These are phyloP conservation scores for Brachionus manjavacas DNA, from an alignment of 1,140 invertebrate species.

Conservation along the genomic window DNA sequence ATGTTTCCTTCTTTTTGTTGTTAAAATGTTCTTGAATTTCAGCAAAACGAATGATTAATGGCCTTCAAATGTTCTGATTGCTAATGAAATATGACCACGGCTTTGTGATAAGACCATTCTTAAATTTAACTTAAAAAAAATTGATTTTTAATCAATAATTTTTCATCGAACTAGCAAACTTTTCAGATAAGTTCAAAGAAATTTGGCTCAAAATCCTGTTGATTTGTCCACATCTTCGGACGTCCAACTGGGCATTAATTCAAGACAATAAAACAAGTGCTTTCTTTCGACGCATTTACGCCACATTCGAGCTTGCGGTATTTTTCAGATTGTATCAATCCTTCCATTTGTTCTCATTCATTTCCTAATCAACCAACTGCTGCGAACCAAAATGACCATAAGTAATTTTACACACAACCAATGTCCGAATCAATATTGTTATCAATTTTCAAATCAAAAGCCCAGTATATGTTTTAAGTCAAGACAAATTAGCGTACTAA, in stretches of 20 bases:
- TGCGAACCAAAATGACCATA: background rate
- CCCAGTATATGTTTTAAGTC: background rate
- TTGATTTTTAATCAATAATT: conserved; percentile 41
- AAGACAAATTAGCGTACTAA: background rate
- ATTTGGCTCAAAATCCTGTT: conserved; percentile 18
- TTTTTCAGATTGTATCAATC: conserved; percentile 8
- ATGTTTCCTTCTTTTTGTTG: conserved; percentile 15
- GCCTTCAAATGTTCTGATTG: conserved; percentile 16
- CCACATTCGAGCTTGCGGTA: background rate
- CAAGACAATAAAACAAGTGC: conserved; percentile 21
- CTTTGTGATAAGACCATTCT: conserved; percentile 20
- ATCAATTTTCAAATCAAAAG: background rate
- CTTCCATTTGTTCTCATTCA: background rate
- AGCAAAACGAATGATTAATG: conserved; percentile 29
- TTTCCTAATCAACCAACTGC: conserved; percentile 35
- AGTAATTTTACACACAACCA: background rate
- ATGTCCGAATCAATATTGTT: conserved; percentile 5
- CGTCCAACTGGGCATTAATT: background rate
- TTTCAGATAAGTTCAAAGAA: conserved; percentile 37
- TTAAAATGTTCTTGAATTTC: conserved; percentile 33
- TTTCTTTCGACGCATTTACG: background rate
- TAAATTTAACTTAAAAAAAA: conserved; percentile 17
- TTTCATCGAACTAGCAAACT: background rate
- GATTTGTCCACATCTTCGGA: conserved; percentile 17
- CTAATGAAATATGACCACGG: conserved; percentile 37